Evolutionary conservation across 2,113 vertebrate genomes (phyloP).

Genomic region (Chlamydotis undulata): DNA sequence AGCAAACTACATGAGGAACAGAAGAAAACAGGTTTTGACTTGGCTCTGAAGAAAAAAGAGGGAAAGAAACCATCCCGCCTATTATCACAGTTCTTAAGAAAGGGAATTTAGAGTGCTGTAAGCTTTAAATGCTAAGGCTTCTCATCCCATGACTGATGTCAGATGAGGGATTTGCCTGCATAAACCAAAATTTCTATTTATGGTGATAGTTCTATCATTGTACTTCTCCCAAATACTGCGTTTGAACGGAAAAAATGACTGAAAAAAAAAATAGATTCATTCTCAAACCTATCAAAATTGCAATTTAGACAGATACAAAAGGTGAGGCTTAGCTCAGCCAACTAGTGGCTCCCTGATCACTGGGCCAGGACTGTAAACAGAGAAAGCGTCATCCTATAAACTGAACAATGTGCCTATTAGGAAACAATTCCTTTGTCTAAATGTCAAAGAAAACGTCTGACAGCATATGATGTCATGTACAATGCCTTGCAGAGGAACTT

Average conservation of each 20-base stretch:
- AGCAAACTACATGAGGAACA: background rate
- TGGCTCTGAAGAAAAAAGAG: background rate
- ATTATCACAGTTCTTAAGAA: background rate
- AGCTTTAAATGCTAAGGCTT: background rate
- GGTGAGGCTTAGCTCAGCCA: background rate
- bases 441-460: background rate
- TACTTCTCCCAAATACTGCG: background rate
- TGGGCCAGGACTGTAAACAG: background rate
- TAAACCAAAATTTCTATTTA: background rate
- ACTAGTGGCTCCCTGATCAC: background rate
- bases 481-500: background rate
- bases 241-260: background rate
- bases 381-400: background rate
- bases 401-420: background rate
- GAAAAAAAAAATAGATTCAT: fast-evolving
- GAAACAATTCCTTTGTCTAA: background rate
- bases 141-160: background rate
- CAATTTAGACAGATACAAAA: background rate
- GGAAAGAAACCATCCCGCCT: background rate
- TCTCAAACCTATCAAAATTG: background rate
- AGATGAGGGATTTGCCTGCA: background rate
- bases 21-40: background rate
- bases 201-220: background rate
- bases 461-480: background rate
- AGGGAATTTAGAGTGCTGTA: background rate